Evolutionary conservation across 2,113 vertebrate species (phyloP).

Genomic region (Elanus axillaris): DNA sequence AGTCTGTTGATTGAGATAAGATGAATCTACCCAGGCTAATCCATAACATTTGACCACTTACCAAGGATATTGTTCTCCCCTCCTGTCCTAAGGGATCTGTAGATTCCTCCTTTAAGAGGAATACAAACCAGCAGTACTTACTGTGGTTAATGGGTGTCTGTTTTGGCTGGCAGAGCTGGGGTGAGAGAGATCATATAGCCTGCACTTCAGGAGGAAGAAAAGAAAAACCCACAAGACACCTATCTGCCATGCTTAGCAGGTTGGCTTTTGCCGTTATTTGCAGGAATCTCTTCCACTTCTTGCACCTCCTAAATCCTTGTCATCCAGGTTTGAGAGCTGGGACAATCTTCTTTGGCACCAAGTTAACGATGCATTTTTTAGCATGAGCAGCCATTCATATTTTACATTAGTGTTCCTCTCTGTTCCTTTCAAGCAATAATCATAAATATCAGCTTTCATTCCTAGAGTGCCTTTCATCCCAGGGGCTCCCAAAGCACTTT

Average conservation of each 20-base stretch:
- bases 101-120: background rate
- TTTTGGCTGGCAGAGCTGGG: background rate
- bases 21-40: background rate
- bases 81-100: background rate
- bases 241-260: background rate
- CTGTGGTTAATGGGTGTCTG: background rate
- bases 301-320: slow-evolving; percentile 29
- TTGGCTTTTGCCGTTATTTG: background rate
- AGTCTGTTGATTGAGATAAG: background rate
- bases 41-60: background rate
- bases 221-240: background rate
- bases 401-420: slow-evolving; percentile 38
- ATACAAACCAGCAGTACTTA: background rate
- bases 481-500: slow-evolving; percentile 44
- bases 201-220: background rate
- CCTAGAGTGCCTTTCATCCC: slow-evolving; percentile 44
- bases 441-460: slow-evolving; percentile 63
- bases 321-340: background rate
- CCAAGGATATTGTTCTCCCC: background rate
- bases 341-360: slow-evolving; percentile 26
- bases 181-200: background rate
- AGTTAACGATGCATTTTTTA: slow-evolving; percentile 6
- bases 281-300: background rate
- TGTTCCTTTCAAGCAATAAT: slow-evolving; percentile 55
- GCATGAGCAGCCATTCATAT: slow-evolving; percentile 51